Base-by-base conservation (phyloP, 2,888 invertebrate genomes). In the Pteria penguin region DNA sequence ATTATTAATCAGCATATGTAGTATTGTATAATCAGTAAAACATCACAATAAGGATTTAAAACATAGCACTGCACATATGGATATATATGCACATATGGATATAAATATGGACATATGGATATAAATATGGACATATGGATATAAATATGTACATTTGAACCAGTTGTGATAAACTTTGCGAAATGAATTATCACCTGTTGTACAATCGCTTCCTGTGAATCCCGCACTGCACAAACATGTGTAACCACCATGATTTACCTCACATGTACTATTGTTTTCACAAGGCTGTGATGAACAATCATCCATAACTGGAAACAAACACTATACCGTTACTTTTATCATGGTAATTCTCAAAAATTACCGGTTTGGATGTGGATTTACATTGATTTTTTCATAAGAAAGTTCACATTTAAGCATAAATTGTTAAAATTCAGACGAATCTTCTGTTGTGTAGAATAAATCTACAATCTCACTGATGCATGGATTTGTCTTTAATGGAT, bases 241-340 rank as follows among this genome's bases (percentile, higher is more conserved):
- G 29, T 52, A 68, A 24, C 32, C 31, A 22, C 32, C 68, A 14
- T 68, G 55, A 4, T n/a, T 24, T n/a, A 57, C 22, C 29, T 57
- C 31, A 32, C 68, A 68, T 24, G 29, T 57, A 24, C 68, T 57
- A 14, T 55, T 55, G 32, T 68, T 68, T 8, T 32, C 5, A 31
- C 68, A 68, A 11, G 68, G 58, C 18, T 31, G 8, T 4, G 32
- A 24, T 14, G 14, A 29, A 32, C 68, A 68, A 14, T 55, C 29
- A 57, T 32, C 24, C 29, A 18, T 31, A 32, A 31, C 68, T 68
- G n/a, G 33, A 32, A 57, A 26, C 2, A 57, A 57, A 26, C 5
- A 22, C 3, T 24, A 65, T n/a, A 31, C 8, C 2, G 24, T 2
- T 32, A 31, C 24, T 55, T 4, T 22, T 18, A 22, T 8, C 55